phyloP scores from a whole-genome alignment of 1,140 invertebrate genomes.

The Hycleus cichorii region DNA sequence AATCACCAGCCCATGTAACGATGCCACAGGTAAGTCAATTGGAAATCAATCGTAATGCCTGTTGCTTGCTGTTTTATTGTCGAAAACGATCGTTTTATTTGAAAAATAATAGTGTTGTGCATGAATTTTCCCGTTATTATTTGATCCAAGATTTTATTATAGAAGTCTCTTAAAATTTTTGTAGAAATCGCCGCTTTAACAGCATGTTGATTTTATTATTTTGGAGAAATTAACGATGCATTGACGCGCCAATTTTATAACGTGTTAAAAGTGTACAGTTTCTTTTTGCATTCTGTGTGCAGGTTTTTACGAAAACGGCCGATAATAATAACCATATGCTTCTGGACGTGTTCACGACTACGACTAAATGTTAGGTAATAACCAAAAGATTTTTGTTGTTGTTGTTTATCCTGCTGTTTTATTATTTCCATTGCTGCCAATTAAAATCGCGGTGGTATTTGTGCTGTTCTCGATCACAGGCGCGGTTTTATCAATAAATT shows the following conservation, averaged over 20 bases:
- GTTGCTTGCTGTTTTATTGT: conserved; percentile 11
- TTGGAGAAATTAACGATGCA: too few species aligned
- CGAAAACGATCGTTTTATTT: conserved; percentile 1
- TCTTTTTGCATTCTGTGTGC: conserved; percentile 25
- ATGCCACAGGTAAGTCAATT: conserved; percentile 51
- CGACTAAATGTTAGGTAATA: conserved; percentile 38
- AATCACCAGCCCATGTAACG: conserved; percentile 48
- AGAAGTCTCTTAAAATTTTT: too few species aligned
- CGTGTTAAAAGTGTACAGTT: conserved; percentile 6
- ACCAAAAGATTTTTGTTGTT: conserved; percentile 22
- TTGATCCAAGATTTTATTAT: background rate
- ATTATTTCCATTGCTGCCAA: background rate
- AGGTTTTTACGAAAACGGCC: conserved; percentile 29
- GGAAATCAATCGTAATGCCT: conserved; percentile 3
- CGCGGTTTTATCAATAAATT: too few species aligned
- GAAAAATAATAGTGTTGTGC: background rate
- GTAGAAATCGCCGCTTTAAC: too few species aligned
- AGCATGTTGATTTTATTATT: too few species aligned
- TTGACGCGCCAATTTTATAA: too few species aligned
- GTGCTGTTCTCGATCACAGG: too few species aligned
- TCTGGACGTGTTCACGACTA: conserved; percentile 30
- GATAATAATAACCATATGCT: conserved; percentile 38
- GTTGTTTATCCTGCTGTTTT: background rate
- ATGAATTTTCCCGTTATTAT: background rate
- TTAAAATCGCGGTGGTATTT: too few species aligned